Conservation (phyloP, 2,888 invertebrate species). For the Agrypnus murinus region DNA sequence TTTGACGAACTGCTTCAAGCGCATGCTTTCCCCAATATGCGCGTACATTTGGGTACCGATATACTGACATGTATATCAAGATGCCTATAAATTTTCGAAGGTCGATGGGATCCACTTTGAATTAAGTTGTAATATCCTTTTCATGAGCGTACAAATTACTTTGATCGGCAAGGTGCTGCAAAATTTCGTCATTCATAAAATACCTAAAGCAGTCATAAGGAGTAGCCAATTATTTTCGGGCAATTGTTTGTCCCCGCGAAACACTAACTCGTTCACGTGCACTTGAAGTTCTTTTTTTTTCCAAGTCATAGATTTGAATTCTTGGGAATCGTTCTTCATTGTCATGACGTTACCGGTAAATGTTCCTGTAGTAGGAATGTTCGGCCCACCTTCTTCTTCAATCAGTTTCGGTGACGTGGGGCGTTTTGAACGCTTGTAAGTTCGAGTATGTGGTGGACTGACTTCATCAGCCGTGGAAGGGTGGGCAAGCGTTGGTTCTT, state of each 20-base stretch:
- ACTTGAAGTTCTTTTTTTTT: neutral
- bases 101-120: neutral
- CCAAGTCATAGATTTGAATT: neutral
- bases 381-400: no score
- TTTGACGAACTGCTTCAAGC: neutral
- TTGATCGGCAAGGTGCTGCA: neutral
- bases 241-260: neutral
- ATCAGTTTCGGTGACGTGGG: no score
- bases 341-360: neutral
- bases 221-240: neutral
- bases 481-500: no score
- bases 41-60: neutral
- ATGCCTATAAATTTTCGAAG: neutral
- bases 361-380: no score
- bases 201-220: no score
- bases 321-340: neutral
- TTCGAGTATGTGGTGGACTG: no score
- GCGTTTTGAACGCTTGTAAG: no score
- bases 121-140: neutral
- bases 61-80: neutral
- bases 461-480: no score
- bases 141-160: neutral
- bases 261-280: neutral
- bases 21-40: conserved; percentile 15
- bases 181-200: neutral